phyloP scores from a whole-genome alignment of 2,113 vertebrate genomes.

The Emydura subglobosa region DNA sequence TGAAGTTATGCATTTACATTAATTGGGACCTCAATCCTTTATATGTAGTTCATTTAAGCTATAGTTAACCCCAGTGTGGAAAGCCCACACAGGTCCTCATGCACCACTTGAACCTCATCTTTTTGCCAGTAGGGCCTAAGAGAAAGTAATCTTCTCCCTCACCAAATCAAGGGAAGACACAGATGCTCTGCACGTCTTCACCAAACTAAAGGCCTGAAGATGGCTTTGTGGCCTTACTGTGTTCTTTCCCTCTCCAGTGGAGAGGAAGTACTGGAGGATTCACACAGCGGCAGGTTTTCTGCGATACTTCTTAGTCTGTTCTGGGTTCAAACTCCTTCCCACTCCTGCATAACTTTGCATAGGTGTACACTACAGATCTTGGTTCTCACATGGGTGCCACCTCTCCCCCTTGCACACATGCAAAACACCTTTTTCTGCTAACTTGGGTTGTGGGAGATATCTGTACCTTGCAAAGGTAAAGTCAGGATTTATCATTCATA shows the following conservation, averaged over 20 bases:
- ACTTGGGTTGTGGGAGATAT: not conserved
- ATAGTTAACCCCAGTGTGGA: too few species aligned
- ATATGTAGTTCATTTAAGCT: not conserved
- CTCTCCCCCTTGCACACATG: not conserved
- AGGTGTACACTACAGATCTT: not conserved
- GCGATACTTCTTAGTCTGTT: not conserved
- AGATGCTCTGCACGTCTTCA: not conserved
- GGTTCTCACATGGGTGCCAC: not conserved
- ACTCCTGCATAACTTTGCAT: not conserved
- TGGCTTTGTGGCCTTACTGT: not conserved
- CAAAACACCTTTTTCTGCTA: not conserved
- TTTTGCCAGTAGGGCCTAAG: not conserved
- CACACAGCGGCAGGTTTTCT: not conserved
- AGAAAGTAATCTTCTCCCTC: not conserved
- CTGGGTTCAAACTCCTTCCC: rapidly evolving
- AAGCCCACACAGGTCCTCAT: not conserved
- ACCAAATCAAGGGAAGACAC: not conserved
- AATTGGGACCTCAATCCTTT: not conserved
- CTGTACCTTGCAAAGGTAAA: not conserved
- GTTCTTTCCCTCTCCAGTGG: not conserved
- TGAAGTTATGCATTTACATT: slow-evolving; percentile 11
- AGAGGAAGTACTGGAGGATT: not conserved
- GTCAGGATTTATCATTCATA: not conserved
- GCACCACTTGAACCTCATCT: not conserved
- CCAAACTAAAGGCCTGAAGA: not conserved